Conservation (phyloP, 2,888 invertebrate genomes). For the Galerucella pusilla region DNA sequence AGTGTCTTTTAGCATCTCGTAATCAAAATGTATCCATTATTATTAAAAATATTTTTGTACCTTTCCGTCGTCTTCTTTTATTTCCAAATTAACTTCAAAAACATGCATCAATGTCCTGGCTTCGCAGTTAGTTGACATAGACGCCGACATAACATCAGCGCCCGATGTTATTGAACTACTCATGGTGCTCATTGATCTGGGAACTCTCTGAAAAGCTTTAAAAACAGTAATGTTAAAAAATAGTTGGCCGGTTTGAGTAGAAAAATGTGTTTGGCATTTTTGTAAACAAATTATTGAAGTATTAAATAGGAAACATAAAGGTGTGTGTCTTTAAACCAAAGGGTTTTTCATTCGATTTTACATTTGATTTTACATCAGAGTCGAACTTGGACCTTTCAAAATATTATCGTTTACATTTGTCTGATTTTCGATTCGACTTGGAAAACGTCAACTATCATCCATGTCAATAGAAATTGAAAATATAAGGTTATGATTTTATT, state of each 20-base stretch:
- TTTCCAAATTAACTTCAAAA: slow-evolving; percentile 92
- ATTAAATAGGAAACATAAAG: too few species aligned
- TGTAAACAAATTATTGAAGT: too few species aligned
- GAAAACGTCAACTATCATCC: too few species aligned
- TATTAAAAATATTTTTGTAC: slow-evolving; percentile 62
- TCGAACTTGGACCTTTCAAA: too few species aligned
- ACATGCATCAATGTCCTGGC: slow-evolving; percentile 79
- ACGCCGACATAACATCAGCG: slow-evolving; percentile 65
- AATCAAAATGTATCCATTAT: neutral
- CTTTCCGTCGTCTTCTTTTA: slow-evolving; percentile 92
- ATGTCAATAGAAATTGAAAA: too few species aligned
- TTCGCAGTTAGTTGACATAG: slow-evolving; percentile 74
- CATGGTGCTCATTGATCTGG: slow-evolving; percentile 84
- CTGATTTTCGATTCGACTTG: too few species aligned
- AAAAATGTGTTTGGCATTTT: neutral
- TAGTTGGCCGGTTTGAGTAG: neutral
- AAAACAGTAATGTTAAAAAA: neutral
- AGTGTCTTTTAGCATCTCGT: too few species aligned
- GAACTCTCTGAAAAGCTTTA: slow-evolving; percentile 69
- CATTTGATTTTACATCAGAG: too few species aligned
- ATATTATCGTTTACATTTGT: too few species aligned
- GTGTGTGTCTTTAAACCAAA: too few species aligned
- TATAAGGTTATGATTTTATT: too few species aligned
- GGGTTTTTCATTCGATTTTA: too few species aligned
- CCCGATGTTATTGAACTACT: slow-evolving; percentile 71